Conservation (phyloP, 2,888 invertebrate genomes). For the Mantis religiosa region DNA sequence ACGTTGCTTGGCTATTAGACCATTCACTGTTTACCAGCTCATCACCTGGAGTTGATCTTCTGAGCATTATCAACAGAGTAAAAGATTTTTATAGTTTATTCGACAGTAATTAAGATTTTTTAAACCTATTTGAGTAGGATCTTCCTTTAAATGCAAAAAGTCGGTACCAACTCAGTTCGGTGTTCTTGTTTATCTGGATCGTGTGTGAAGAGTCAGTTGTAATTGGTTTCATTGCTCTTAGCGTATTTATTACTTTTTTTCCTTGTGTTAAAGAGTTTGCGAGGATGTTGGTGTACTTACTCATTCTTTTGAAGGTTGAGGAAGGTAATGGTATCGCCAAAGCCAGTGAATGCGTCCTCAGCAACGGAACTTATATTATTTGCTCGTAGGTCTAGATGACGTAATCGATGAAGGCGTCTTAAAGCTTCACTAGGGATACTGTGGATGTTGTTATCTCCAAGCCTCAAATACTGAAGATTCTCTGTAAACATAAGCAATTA, state of each 20-base stretch:
- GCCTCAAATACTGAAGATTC: conserved; percentile 81
- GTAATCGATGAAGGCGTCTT: conserved; percentile 76
- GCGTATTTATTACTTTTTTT: neutral
- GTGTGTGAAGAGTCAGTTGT: too few species aligned
- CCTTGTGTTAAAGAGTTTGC: neutral
- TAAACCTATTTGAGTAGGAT: too few species aligned
- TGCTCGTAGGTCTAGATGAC: conserved; percentile 80
- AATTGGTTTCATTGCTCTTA: too few species aligned
- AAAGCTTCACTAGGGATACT: conserved; percentile 81
- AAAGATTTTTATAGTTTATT: too few species aligned
- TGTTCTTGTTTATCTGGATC: too few species aligned
- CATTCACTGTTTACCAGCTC: too few species aligned
- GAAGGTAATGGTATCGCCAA: conserved; percentile 88
- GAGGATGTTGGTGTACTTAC: conserved; percentile 52
- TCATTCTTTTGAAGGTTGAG: conserved; percentile 87
- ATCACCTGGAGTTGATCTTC: too few species aligned
- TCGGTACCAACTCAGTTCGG: too few species aligned
- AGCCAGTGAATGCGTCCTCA: conserved; percentile 84
- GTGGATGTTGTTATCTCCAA: conserved; percentile 85
- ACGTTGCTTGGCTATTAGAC: too few species aligned
- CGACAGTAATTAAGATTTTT: too few species aligned
- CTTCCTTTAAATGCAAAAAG: too few species aligned
- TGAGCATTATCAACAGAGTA: too few species aligned
- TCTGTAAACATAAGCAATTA: conserved; percentile 55
- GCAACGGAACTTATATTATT: conserved; percentile 80